Conservation (phyloP, 1,140 invertebrate species). For the Andrena cerasifolii region DNA sequence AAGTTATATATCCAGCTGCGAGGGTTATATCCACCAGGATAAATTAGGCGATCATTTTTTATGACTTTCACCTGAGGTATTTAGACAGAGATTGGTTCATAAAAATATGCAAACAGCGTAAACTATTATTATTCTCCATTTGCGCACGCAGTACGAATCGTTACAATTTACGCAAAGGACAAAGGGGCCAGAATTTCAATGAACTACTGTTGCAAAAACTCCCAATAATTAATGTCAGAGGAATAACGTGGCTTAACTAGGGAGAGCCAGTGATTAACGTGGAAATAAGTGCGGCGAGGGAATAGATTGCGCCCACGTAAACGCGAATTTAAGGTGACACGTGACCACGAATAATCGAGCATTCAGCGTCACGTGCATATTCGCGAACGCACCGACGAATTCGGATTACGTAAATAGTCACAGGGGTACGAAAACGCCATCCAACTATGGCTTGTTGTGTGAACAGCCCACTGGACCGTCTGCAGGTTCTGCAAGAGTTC, state of each 20-base stretch:
- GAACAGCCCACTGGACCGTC: conserved; percentile 12
- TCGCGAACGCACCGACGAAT: conserved; percentile 21
- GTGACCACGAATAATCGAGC: conserved; percentile 35
- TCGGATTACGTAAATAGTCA: conserved; percentile 43
- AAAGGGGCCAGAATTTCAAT: background rate
- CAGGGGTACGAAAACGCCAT: background rate
- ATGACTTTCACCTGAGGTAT: no score
- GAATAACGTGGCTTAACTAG: background rate
- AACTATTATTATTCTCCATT: no score
- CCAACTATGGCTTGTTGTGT: conserved; percentile 7
- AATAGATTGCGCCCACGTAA: background rate
- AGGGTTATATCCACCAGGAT: no score
- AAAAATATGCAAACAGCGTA: no score
- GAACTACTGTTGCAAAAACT: background rate
- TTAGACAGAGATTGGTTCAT: no score
- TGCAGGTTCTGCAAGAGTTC: conserved; percentile 25
- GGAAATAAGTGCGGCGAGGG: background rate
- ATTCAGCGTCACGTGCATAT: conserved; percentile 12
- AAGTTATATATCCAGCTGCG: no score
- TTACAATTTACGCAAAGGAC: background rate
- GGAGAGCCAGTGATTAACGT: background rate
- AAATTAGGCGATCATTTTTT: no score
- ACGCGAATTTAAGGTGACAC: conserved; percentile 27
- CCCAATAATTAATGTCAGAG: background rate
- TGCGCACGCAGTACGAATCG: background rate